Evolutionary conservation across 1,140 invertebrate species (phyloP).

Genomic region (Lethrus apterus): DNA sequence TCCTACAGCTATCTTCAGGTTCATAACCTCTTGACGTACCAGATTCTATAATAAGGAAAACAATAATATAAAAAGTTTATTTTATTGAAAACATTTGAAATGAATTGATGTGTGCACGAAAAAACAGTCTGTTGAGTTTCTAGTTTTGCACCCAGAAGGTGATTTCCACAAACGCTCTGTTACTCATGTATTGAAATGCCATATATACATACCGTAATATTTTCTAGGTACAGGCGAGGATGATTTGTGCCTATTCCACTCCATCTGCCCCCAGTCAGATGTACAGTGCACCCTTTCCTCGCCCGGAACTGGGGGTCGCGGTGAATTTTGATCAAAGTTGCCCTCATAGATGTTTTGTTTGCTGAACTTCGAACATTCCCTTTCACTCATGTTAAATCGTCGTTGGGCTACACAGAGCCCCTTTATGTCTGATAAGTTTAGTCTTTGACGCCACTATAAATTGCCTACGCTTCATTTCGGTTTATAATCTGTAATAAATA

Average conservation of each 20-base stretch:
- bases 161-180: neutral
- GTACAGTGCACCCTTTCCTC: slow-evolving; percentile 34
- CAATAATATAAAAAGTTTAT: too few relatives aligned
- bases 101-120: neutral
- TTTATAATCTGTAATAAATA: slow-evolving; percentile 14
- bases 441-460: slow-evolving; percentile 15
- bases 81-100: too few relatives aligned
- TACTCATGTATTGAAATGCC: neutral
- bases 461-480: slow-evolving; percentile 17
- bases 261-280: slow-evolving; percentile 30
- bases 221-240: slow-evolving; percentile 28
- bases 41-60: slow-evolving; percentile 4
- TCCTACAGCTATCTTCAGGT: slow-evolving; percentile 20
- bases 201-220: slow-evolving; percentile 19
- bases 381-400: slow-evolving; percentile 29
- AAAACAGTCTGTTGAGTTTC: too few relatives aligned
- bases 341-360: slow-evolving; percentile 29
- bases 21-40: slow-evolving; percentile 21
- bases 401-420: slow-evolving; percentile 1
- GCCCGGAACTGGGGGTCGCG: slow-evolving; percentile 37
- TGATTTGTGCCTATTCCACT: slow-evolving; percentile 27
- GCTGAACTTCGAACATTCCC: slow-evolving; percentile 20
- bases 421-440: slow-evolving; percentile 12
- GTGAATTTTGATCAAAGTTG: slow-evolving; percentile 33
- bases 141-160: too few relatives aligned